Base-by-base conservation (phyloP, 1,140 invertebrate genomes). In the Achroia grisella region DNA sequence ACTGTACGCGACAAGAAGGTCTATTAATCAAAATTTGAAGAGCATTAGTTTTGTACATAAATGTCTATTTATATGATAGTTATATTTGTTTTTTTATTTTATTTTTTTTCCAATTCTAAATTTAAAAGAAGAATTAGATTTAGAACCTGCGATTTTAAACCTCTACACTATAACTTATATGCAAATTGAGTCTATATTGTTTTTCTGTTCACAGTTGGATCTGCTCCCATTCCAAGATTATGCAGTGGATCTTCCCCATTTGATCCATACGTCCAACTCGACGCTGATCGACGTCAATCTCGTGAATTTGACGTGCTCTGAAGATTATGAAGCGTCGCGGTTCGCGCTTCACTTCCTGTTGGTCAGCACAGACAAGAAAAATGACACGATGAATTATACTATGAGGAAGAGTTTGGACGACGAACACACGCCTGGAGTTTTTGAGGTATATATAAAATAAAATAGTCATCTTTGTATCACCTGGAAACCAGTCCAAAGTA, bases 381-480 rank as follows among this genome's bases (percentile, higher is more conserved):
- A 79, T 28, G 45, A 64, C 9, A 57, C 52, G 0, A 71, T 90
- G 66, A 46, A 56, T 1, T 61, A 89, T 10, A 70, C 86, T n/a
- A 65, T 78, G 42, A 78, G 84, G 33, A 89, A 89, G 60, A 90
- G 88, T 43, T 61, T 93, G 17, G 91, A 93, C 64, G 92, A 93
- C 65, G 91, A 93, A 59, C 90, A 92, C 52, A 89, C 91, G 8
- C 91, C 92, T 10, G 92, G 91, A 11, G 88, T 92, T 29, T 93
- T 93, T 67, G 88, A 89, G 76, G 90, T 92, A 23, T 23, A 23
- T 6, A 2, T 23, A 23, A n/a, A n/a, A n/a, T n/a, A n/a, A n/a
- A n/a, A n/a, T n/a, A n/a, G n/a, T n/a, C n/a, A n/a, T n/a, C n/a
- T n/a, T n/a, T n/a, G n/a, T n/a, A n/a, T n/a, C n/a, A n/a, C n/a